Evolutionary conservation across 2,113 vertebrate genomes (phyloP).

Genomic region (Callithrix jacchus): DNA sequence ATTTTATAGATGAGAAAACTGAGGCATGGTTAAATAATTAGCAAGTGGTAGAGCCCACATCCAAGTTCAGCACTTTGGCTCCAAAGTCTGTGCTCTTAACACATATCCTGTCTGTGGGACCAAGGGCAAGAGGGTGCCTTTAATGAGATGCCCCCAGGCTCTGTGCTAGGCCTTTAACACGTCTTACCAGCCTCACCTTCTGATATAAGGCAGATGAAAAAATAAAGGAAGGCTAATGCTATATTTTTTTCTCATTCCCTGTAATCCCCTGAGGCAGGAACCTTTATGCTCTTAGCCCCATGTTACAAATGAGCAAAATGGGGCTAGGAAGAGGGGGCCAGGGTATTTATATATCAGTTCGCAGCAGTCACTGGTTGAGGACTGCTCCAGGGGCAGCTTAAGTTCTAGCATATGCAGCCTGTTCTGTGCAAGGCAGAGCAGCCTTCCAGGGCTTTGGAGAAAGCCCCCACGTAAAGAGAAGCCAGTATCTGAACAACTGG

Average conservation of each 20-base stretch:
- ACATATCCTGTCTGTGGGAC: not conserved
- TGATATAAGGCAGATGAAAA: not conserved
- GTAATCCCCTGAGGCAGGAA: not conserved
- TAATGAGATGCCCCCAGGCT: not conserved
- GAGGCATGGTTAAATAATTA: not conserved
- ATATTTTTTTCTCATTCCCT: not conserved
- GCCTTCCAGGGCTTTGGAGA: not conserved
- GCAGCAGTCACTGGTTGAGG: not conserved
- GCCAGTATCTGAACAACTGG: not conserved
- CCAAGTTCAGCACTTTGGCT: not conserved
- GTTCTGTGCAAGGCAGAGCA: not conserved
- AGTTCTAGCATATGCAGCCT: not conserved
- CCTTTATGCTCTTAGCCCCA: not conserved
- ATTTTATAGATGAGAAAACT: not conserved
- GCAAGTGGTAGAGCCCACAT: not conserved
- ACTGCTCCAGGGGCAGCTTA: not conserved
- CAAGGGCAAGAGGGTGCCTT: not conserved
- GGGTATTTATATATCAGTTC: not conserved
- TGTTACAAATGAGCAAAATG: not conserved
- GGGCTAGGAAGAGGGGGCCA: not conserved
- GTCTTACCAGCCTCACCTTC: not conserved
- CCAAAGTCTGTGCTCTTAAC: not conserved
- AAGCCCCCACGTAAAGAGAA: not conserved
- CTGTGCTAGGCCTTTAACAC: not conserved
- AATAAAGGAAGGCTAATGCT: not conserved